Conservation (phyloP, 2,888 invertebrate species). For the Atherix ibis region DNA sequence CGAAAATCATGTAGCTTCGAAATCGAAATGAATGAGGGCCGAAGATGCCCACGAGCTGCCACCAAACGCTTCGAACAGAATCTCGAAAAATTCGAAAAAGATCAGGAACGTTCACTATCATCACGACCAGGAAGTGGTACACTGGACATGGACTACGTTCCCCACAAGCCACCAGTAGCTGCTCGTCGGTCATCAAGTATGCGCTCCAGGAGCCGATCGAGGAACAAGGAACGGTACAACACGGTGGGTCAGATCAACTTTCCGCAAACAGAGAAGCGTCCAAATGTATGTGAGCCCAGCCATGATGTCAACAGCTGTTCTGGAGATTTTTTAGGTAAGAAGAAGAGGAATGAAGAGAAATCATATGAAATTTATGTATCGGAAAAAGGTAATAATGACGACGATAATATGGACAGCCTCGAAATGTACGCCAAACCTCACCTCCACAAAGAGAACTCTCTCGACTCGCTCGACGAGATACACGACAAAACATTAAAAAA, state of each 20-base stretch:
- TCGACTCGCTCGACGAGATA: constrained; percentile 35
- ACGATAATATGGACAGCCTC: constrained; percentile 45
- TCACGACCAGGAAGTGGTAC: constrained; percentile 31
- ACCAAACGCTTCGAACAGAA: constrained; percentile 35
- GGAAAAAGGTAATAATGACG: constrained; percentile 42
- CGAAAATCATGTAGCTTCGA: constrained; percentile 25
- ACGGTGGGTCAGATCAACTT: constrained; percentile 30
- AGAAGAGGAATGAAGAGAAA: constrained; percentile 35
- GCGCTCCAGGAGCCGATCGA: constrained; percentile 36
- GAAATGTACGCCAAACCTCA: constrained; percentile 35
- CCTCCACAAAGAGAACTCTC: constrained; percentile 13
- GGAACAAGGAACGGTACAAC: constrained; percentile 31
- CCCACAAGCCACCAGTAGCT: constrained; percentile 61
- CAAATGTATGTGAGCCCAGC: constrained; percentile 6
- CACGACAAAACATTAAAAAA: constrained; percentile 25
- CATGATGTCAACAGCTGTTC: constrained; percentile 13
- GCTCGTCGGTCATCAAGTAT: constrained; percentile 50
- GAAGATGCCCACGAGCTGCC: constrained; percentile 13
- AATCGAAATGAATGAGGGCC: constrained; percentile 17
- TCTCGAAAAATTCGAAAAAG: constrained; percentile 44
- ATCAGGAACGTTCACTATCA: constrained; percentile 35
- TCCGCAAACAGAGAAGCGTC: constrained; percentile 24
- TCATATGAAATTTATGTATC: constrained; percentile 44
- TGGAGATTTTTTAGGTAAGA: constrained; percentile 26
- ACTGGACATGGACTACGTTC: constrained; percentile 42